A percentile compares a stretch with the other conserved stretches of the same genome.
phyloP scores from a whole-genome alignment of 2,113 vertebrate genomes.

The Lucifuga dentata region DNA sequence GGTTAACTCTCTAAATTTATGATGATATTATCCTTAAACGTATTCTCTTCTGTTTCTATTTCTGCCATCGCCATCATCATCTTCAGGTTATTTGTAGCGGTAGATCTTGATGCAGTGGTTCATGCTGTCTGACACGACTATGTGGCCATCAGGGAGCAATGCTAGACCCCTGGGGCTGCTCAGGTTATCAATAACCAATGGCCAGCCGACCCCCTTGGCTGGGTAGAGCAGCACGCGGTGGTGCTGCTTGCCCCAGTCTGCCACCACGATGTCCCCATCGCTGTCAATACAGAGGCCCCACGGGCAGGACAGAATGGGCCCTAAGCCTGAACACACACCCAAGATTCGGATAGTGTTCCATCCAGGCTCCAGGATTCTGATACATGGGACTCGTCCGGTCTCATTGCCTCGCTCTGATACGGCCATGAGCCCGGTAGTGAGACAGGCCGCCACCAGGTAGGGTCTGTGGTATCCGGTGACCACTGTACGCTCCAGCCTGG shows the following conservation, averaged over 20 bases:
- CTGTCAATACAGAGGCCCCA: slow-evolving; percentile 86
- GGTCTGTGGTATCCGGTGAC: slow-evolving; percentile 84
- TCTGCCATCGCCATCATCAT: neutral
- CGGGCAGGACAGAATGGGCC: slow-evolving; percentile 81
- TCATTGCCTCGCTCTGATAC: slow-evolving; percentile 84
- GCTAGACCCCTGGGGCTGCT: slow-evolving; percentile 83
- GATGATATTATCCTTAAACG: neutral
- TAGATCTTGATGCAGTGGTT: slow-evolving; percentile 87
- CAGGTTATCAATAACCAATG: slow-evolving; percentile 76
- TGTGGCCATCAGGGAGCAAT: slow-evolving; percentile 77
- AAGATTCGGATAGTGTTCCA: slow-evolving; percentile 84
- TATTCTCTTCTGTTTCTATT: neutral
- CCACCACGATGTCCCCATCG: slow-evolving; percentile 83
- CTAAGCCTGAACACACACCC: slow-evolving; percentile 80
- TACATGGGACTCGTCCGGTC: slow-evolving; percentile 82
- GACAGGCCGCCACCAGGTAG: slow-evolving; percentile 82
- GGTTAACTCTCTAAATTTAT: slow-evolving; percentile 1
- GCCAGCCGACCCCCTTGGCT: slow-evolving; percentile 72
- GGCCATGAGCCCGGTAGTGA: slow-evolving; percentile 79
- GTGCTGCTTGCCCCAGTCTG: slow-evolving; percentile 82
- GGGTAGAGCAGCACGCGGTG: slow-evolving; percentile 82
- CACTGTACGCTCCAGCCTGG: slow-evolving; percentile 77
- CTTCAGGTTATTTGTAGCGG: slow-evolving; percentile 78
- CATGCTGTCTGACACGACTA: slow-evolving; percentile 86
- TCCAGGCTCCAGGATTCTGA: slow-evolving; percentile 83